Conservation (phyloP, 2,113 vertebrate genomes). For the Forbesichthys papilliferus region DNA sequence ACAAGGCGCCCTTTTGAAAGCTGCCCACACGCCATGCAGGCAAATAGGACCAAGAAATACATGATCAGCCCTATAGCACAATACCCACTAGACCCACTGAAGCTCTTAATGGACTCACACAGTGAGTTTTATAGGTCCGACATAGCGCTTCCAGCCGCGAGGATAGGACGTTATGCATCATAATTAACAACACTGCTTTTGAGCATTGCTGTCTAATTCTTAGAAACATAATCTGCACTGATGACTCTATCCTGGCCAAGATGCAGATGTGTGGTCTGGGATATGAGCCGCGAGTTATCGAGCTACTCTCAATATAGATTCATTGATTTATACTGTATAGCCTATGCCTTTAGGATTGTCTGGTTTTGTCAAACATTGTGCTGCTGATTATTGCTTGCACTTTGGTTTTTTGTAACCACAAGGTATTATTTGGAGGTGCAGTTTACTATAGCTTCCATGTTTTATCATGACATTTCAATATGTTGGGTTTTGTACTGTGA, state of each 20-base stretch:
- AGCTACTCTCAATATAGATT: too few relatives aligned
- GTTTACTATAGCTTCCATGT: too few relatives aligned
- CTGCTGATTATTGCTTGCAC: too few relatives aligned
- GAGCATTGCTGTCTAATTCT: constrained; percentile 13
- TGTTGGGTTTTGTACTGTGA: too few relatives aligned
- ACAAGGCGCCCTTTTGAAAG: neutral
- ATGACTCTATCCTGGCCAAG: constrained; percentile 1
- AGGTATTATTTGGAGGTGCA: too few relatives aligned
- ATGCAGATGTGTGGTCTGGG: neutral
- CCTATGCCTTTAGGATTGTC: too few relatives aligned
- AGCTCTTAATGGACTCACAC: neutral
- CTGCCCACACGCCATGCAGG: constrained; percentile 37
- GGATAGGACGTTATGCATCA: neutral
- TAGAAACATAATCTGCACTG: neutral
- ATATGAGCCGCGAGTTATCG: neutral
- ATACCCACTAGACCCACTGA: constrained; percentile 1
- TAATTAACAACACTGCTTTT: neutral
- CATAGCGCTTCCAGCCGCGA: neutral
- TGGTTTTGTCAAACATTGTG: too few relatives aligned
- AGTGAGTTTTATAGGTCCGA: too few relatives aligned
- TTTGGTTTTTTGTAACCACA: too few relatives aligned
- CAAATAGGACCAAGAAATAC: constrained; percentile 26
- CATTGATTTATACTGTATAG: too few relatives aligned
- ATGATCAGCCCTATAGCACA: constrained; percentile 7
- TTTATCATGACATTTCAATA: too few relatives aligned